phyloP scores from a whole-genome alignment of 2,888 invertebrate genomes.

The Agrotis puta region DNA sequence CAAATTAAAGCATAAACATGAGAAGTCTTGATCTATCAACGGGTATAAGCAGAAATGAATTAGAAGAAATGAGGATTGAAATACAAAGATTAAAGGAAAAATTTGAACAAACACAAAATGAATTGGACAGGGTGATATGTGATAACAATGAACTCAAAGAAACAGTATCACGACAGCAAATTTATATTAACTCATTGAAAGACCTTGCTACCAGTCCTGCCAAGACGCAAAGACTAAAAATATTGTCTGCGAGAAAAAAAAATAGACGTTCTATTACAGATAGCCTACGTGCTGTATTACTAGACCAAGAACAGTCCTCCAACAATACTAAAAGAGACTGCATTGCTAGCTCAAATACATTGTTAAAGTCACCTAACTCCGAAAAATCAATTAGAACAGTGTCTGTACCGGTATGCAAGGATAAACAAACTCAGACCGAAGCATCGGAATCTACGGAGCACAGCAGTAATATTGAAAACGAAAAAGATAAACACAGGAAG shows the following conservation, averaged over 20 bases:
- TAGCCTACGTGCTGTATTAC: background rate
- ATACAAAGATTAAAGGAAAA: no score
- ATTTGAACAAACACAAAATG: background rate
- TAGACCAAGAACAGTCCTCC: background rate
- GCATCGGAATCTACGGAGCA: background rate
- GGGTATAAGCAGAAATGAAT: no score
- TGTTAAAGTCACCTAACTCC: background rate
- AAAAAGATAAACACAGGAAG: background rate
- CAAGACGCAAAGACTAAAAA: background rate
- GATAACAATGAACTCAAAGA: background rate
- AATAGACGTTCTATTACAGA: conserved; percentile 3
- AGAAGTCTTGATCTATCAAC: no score
- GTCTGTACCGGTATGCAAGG: background rate
- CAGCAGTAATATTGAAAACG: background rate
- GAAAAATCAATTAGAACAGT: background rate
- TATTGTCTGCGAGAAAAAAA: conserved; percentile 1
- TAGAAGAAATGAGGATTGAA: no score
- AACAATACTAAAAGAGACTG: background rate
- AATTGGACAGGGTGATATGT: background rate
- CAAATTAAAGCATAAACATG: no score
- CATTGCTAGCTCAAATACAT: background rate
- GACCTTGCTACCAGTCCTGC: conserved; percentile 7
- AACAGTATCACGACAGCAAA: background rate
- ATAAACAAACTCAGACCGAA: background rate
- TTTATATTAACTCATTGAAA: background rate